Percentiles rank a stretch among this genome's conserved stretches.
phyloP scores from a whole-genome alignment of 2,113 vertebrate genomes.

The Oophaga pumilio region DNA sequence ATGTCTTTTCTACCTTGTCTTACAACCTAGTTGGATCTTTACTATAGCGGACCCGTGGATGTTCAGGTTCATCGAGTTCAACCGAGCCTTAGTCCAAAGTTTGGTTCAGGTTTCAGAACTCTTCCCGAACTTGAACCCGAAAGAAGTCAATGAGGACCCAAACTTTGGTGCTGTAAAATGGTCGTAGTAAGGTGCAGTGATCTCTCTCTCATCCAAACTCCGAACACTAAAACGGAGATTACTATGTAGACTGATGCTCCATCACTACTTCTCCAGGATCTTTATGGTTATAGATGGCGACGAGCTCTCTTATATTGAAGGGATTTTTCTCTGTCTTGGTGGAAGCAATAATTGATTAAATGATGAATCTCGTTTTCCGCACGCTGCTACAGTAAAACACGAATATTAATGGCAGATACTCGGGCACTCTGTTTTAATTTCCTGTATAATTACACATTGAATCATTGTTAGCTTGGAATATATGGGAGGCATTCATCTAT shows the following conservation, averaged over 20 bases:
- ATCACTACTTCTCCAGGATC: neutral
- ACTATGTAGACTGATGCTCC: neutral
- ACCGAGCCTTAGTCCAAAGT: no score
- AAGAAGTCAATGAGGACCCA: no score
- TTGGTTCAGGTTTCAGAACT: no score
- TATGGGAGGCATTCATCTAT: neutral
- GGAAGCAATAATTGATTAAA: conserved; percentile 13
- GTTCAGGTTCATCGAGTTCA: no score
- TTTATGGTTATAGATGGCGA: neutral
- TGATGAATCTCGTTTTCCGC: conserved; percentile 14
- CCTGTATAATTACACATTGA: conserved; percentile 18
- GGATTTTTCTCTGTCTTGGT: neutral
- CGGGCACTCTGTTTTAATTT: conserved; percentile 37
- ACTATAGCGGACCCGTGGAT: no score
- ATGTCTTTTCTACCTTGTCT: no score
- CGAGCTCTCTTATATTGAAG: neutral
- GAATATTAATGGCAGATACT: conserved; percentile 30
- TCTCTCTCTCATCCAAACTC: no score
- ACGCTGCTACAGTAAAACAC: neutral
- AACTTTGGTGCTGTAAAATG: no score
- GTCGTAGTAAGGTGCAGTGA: no score
- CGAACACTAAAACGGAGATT: no score
- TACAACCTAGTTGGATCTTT: no score
- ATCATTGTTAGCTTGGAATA: conserved; percentile 24
- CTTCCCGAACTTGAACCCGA: no score